Conservation (phyloP, 2,888 invertebrate species). For the Synanthedon tipuliformis region DNA sequence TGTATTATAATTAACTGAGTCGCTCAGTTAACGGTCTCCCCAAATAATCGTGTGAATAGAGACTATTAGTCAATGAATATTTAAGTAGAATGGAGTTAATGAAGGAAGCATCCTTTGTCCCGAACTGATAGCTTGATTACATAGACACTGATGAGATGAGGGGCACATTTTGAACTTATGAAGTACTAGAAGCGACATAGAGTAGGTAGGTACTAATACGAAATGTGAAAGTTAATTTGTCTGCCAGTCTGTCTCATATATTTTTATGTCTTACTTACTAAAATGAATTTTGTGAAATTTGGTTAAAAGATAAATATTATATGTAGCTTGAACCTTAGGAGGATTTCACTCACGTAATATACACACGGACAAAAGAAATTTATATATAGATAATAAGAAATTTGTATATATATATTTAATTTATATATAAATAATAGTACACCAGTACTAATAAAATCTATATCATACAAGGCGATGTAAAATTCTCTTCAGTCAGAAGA, state of each 20-base stretch:
- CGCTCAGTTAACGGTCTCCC: background rate
- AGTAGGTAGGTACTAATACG: background rate
- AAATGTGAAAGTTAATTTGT: constrained; percentile 8
- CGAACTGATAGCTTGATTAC: constrained; percentile 51
- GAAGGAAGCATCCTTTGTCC: constrained; percentile 58
- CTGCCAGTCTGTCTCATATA: background rate
- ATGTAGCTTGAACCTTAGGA: too few relatives aligned
- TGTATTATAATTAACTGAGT: background rate
- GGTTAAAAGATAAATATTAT: too few relatives aligned
- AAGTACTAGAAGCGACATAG: constrained; percentile 10
- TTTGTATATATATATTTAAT: too few relatives aligned
- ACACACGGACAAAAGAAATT: too few relatives aligned
- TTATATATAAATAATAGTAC: too few relatives aligned
- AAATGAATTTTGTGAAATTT: too few relatives aligned
- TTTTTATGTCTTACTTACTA: background rate
- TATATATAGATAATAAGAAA: too few relatives aligned
- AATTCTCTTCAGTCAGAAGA: too few relatives aligned
- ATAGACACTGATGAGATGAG: constrained; percentile 24
- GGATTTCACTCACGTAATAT: too few relatives aligned
- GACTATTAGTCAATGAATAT: constrained; percentile 40
- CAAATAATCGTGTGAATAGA: background rate
- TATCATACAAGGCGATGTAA: too few relatives aligned
- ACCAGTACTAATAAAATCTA: too few relatives aligned
- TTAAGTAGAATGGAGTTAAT: constrained; percentile 55
- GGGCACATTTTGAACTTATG: constrained; percentile 15